Percentiles rank a stretch among this genome's conserved stretches.
These are phyloP conservation scores for Buphagus erythrorhynchus DNA, from an alignment of 2,797 vertebrate genomes.

Conservation along the genomic window DNA sequence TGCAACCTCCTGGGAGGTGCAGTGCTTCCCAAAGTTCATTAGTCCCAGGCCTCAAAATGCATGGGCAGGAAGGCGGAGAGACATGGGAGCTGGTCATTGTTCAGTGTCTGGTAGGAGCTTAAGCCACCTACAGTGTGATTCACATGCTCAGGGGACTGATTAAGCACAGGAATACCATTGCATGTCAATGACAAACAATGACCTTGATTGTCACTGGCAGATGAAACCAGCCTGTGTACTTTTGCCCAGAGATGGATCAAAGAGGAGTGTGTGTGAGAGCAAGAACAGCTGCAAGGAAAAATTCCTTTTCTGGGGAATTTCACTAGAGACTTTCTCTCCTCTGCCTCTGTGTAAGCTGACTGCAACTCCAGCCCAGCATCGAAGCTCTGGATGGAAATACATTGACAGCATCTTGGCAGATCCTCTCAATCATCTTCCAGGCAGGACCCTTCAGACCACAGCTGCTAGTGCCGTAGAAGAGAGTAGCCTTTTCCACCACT, in stretches of 20 bases:
- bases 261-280: rapidly evolving
- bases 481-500: background rate
- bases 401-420: background rate
- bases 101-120: background rate
- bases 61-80: background rate
- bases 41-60: rapidly evolving
- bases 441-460: background rate
- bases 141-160: background rate
- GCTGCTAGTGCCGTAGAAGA: background rate
- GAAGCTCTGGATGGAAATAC: rapidly evolving
- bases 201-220: background rate
- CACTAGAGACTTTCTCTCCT: background rate
- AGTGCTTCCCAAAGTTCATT: background rate
- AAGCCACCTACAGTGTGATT: rapidly evolving
- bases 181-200: background rate
- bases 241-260: background rate
- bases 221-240: background rate
- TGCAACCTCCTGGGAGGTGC: background rate
- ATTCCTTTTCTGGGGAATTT: background rate
- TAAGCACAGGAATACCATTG: background rate
- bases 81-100: background rate
- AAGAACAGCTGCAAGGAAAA: background rate
- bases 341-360: background rate
- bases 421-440: background rate
- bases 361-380: background rate